These are phyloP conservation scores for Heterocephalus glaber DNA, from an alignment of 2,113 vertebrate species.

Conservation along the genomic window DNA sequence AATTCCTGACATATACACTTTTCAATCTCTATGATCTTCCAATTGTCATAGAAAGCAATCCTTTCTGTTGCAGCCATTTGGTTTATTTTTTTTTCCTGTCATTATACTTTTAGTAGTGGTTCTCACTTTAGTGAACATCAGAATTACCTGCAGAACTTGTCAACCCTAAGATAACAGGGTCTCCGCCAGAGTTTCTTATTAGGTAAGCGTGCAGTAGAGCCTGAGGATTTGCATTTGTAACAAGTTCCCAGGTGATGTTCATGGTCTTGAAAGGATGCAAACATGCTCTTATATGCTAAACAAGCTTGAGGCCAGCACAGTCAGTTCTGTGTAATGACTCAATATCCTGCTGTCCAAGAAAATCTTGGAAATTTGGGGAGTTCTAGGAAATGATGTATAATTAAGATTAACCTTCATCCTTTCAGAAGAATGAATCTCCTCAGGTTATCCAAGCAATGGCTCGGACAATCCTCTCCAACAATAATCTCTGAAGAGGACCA, in stretches of 20 bases:
- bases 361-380: not conserved
- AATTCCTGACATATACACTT: not conserved
- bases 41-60: not conserved
- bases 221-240: not conserved
- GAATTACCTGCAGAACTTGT: not conserved
- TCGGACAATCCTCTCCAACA: not conserved
- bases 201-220: accelerated
- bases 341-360: not conserved
- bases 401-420: not conserved
- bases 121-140: not conserved
- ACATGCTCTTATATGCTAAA: not conserved
- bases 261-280: not conserved
- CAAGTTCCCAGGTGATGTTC: not conserved
- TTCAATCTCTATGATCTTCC: not conserved
- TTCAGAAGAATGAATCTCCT: not conserved
- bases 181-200: not conserved
- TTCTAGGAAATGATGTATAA: not conserved
- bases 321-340: not conserved
- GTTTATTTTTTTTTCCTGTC: not conserved
- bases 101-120: not conserved
- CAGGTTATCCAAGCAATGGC: not conserved
- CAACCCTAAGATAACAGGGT: not conserved
- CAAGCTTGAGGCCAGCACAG: not conserved
- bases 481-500: not conserved
- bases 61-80: not conserved